Base-by-base conservation (phyloP, 1,140 invertebrate species). In the Musca vetustissima region DNA sequence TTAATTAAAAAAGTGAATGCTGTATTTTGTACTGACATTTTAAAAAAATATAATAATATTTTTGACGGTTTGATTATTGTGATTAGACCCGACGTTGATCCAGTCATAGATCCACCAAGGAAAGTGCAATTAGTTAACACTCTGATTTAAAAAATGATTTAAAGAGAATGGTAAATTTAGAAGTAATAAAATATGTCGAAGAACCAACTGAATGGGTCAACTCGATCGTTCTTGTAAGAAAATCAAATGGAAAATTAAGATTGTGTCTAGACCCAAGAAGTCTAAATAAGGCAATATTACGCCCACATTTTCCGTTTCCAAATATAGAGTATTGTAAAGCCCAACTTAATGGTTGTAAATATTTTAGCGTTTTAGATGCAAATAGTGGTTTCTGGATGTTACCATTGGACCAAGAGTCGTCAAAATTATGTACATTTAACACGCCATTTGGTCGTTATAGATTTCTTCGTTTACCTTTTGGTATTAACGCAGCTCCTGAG, bases 311-410 rank as follows among this genome's bases (percentile, higher is more conserved):
- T n/a, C n/a, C n/a, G n/a, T n/a, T n/a, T n/a, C n/a, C n/a, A n/a
- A n/a, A n/a, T n/a, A n/a, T n/a, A 79, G 82, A 85, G 28, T 80
- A 83, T 50, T 69, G 85, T n/a, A 78, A 71, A 53, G 68, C 73
- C n/a, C 75, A 79, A 69, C 66, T 85, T 21, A 49, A 14, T 50
- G 75, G 76, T 17, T 74, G 78, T 24, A 75, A n/a, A n/a, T n/a
- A n/a, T n/a, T n/a, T n/a, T n/a, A n/a, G n/a, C n/a, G n/a, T n/a
- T n/a, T n/a, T n/a, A 25, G 85, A 86, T 76, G 80, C 79, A 11
- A 81, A 73, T 68, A 71, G 69, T 64, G 77, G 82, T n/a, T 86
- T 84, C 73, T 85, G 81, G 80, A 79, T 84, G 69, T 73, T 85
- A 22, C 73, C 74, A 57, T 72, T 87, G 22, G 68, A 70, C 57